Percentiles rank a stretch among this genome's conserved stretches.
phyloP scores from a whole-genome alignment of 2,113 vertebrate genomes.

The Toxotes jaculatrix region DNA sequence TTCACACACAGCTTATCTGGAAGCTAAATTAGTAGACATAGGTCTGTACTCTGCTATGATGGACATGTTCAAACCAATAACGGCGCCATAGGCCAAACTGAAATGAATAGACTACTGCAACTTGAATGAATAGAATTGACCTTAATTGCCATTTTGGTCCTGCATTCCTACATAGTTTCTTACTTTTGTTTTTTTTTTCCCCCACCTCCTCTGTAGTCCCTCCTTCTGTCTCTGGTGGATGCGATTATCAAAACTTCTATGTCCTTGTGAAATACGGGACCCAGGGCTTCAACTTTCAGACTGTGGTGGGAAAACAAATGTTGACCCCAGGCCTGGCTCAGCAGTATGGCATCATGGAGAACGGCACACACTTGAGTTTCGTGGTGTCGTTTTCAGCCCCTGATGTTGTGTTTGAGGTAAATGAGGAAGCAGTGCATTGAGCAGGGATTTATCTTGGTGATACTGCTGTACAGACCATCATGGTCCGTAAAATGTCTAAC shows the following conservation, averaged over 20 bases:
- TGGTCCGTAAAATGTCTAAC: background rate
- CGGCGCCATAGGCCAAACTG: background rate
- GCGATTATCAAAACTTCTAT: slow-evolving; percentile 70
- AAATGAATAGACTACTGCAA: background rate
- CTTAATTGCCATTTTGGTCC: no score
- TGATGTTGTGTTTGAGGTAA: slow-evolving; percentile 69
- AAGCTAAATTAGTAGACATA: slow-evolving; percentile 49
- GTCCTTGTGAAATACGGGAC: slow-evolving; percentile 69
- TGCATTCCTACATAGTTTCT: background rate
- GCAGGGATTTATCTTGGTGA: background rate
- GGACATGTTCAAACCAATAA: background rate
- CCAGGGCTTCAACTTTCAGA: slow-evolving; percentile 54
- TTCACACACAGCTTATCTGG: slow-evolving; percentile 46
- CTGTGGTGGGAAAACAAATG: slow-evolving; percentile 51
- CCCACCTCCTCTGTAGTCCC: slow-evolving; percentile 41
- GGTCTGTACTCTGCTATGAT: slow-evolving; percentile 49
- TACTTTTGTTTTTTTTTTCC: background rate
- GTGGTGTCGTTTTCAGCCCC: slow-evolving; percentile 58
- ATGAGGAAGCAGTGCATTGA: no score
- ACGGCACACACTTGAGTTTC: slow-evolving; percentile 75
- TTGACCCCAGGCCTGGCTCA: slow-evolving; percentile 64
- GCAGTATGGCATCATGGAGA: slow-evolving; percentile 60
- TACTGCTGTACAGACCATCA: background rate
- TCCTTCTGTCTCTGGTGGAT: slow-evolving; percentile 62
- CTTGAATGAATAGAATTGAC: background rate